phyloP scores from a whole-genome alignment of 2,113 vertebrate genomes.

The Manacus vitellinus region DNA sequence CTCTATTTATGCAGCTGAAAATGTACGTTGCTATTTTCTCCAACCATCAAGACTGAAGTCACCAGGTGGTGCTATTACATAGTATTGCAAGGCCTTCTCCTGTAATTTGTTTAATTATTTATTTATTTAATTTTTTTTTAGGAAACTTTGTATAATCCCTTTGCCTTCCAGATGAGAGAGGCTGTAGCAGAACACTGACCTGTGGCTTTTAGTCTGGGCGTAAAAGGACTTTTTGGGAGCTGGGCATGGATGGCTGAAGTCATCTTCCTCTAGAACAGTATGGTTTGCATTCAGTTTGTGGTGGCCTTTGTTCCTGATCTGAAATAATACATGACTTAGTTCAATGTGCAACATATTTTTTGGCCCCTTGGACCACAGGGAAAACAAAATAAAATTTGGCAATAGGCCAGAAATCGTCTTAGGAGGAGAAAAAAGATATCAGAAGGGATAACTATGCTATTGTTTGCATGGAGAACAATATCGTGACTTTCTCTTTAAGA shows the following conservation, averaged over 20 bases:
- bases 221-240: background rate
- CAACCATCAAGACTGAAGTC: background rate
- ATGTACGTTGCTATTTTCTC: background rate
- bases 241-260: background rate
- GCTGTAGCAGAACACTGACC: background rate
- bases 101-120: background rate
- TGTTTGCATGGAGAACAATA: background rate
- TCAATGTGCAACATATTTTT: accelerated
- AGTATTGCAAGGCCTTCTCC: background rate
- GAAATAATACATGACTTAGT: background rate
- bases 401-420: background rate
- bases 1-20: background rate
- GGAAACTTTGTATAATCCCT: background rate
- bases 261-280: background rate
- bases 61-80: conserved; percentile 59
- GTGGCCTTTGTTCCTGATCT: background rate
- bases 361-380: background rate
- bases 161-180: background rate
- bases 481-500: background rate
- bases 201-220: background rate
- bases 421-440: background rate
- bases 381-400: background rate
- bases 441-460: background rate
- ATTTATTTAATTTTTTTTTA: background rate
- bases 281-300: background rate